These are phyloP conservation scores for Larimichthys polyactis DNA, from an alignment of 2,113 vertebrate genomes.

Conservation along the genomic window DNA sequence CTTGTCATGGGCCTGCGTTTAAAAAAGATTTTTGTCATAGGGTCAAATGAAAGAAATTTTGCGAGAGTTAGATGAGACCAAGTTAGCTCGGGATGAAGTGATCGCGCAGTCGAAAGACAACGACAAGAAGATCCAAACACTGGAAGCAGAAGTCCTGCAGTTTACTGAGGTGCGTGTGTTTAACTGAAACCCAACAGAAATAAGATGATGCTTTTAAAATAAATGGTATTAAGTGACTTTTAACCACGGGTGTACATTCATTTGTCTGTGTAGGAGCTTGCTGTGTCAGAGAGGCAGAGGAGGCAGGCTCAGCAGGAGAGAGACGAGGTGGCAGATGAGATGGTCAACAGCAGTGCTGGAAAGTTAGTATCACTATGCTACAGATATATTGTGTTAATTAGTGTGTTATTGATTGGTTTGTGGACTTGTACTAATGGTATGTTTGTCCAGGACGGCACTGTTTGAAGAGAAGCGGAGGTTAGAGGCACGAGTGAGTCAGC, in stretches of 20 bases:
- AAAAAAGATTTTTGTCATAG: constrained; percentile 69
- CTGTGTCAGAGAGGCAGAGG: constrained; percentile 87
- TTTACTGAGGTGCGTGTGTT: constrained; percentile 86
- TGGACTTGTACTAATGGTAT: neutral
- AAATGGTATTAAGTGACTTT: neutral
- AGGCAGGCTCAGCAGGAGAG: constrained; percentile 91
- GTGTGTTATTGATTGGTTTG: neutral
- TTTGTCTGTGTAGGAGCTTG: constrained; percentile 84
- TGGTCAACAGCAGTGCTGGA: constrained; percentile 87
- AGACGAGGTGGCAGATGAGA: constrained; percentile 90
- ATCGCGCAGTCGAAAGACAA: constrained; percentile 86
- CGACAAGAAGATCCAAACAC: constrained; percentile 90
- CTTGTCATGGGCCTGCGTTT: neutral
- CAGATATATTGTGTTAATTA: neutral
- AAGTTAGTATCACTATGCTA: constrained; percentile 83
- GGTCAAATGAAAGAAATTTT: constrained; percentile 91
- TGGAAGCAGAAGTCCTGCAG: constrained; percentile 91
- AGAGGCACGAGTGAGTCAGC: constrained; percentile 86
- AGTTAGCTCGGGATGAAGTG: constrained; percentile 87
- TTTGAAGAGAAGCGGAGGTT: constrained; percentile 90
- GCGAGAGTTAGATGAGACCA: constrained; percentile 89
- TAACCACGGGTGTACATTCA: neutral
- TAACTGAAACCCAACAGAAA: neutral
- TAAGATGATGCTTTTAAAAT: neutral
- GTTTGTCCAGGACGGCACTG: constrained; percentile 80